Evolutionary conservation across 2,888 invertebrate species (phyloP), one percentile per base, ranked within the genome.

Genomic region (Notodromas monacha): DNA sequence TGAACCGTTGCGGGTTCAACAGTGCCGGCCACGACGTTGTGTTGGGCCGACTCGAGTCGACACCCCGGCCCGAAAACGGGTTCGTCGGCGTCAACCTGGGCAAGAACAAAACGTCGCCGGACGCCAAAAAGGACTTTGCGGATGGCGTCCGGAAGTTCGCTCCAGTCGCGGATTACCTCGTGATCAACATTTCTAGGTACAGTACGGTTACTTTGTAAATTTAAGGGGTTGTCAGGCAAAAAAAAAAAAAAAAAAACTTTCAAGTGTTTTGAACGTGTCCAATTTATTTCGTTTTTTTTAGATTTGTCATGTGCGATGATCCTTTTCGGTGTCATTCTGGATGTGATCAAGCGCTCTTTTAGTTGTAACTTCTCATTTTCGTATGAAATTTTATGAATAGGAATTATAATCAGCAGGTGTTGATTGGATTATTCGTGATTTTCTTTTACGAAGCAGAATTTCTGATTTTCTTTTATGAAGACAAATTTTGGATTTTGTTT

Each of bases 1-100:
- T 89, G 15, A 92, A 92, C 49, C 63, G 86, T 63, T 68, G 52
- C 49, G 79, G 79, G 1, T 96, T 96, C 45, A 96, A 96, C 48
- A 92, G 84, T 49, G 69, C 76, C 39, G 96, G 96, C 0, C 77
- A 84, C 43, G 57, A 65, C 4, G 49, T 44, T 34, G 79, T 86
- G 1, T 58, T 58, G 35, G 44, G 63, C 30, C 61, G 74, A 39
- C 44, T 84, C n/a, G 38, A 39, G 15, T 31, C 34, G 10, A 46
- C 54, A 33, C 42, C 44, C 14, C 46, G 54, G 14, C 40, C 55
- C 2, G 42, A 57, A 14, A 48, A 57, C 33, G 65, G 63, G 4
- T 49, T 79, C 4, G 42, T 89, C 32, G 96, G 92, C 4, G 63
- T 96, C 0, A 99, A 96, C 56, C 57, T 99, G 34, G 96, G 96